Evolutionary conservation across 2,888 invertebrate species (phyloP).

Genomic region (Amiota minor): DNA sequence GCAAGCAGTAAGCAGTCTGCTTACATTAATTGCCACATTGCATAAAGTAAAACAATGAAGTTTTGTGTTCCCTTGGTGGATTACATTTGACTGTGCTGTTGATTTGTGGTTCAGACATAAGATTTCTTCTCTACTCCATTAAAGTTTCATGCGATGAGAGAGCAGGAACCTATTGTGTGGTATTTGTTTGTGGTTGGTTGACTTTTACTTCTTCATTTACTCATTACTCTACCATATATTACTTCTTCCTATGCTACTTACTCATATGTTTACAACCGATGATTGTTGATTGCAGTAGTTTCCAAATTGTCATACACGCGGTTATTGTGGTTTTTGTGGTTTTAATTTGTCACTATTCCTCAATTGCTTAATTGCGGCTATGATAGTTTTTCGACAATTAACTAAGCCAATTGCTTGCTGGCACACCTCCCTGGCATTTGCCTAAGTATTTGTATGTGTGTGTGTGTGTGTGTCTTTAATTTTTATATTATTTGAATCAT

Average conservation of each 20-base stretch:
- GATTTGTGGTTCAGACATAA: neutral
- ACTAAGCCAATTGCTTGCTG: neutral
- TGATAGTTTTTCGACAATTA: neutral
- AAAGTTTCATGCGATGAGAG: neutral
- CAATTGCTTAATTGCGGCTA: constrained; percentile 19
- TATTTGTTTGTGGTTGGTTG: too few species aligned
- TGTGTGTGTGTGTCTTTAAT: too few species aligned
- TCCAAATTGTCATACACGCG: constrained; percentile 8
- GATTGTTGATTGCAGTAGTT: neutral
- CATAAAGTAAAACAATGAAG: neutral
- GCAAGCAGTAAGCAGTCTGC: neutral
- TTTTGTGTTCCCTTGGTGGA: too few species aligned
- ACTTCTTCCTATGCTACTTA: too few species aligned
- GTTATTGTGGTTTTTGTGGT: constrained; percentile 23
- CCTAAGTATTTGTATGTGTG: too few species aligned
- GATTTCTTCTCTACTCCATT: neutral
- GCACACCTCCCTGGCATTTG: too few species aligned
- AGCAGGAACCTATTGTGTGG: too few species aligned
- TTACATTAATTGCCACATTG: neutral
- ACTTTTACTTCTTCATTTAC: too few species aligned
- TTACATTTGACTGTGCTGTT: neutral
- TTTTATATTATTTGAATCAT: too few species aligned
- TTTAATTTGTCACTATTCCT: neutral
- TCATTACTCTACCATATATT: too few species aligned
- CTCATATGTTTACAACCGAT: too few species aligned